These are phyloP conservation scores for Meloidogyne hapla DNA, from an alignment of 1,140 invertebrate species.

Conservation along the genomic window DNA sequence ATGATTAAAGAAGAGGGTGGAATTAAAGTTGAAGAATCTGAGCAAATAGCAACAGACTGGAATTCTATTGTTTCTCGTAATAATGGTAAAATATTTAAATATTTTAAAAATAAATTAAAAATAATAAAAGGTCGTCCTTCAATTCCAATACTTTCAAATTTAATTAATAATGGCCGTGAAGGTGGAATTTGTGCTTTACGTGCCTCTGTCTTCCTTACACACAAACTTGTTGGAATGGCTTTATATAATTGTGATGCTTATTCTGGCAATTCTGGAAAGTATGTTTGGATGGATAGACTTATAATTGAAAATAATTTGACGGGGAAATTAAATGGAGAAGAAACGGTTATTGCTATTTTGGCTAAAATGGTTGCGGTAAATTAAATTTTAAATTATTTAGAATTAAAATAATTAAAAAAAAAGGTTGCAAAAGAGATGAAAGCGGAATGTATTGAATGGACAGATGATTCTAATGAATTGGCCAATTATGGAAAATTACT, in stretches of 20 bases:
- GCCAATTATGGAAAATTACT: not conserved
- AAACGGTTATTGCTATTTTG: conserved; percentile 1
- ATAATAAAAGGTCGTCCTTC: not conserved
- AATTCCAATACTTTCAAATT: not conserved
- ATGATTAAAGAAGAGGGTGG: not conserved
- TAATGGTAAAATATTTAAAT: not conserved
- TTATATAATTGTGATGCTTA: conserved; percentile 6
- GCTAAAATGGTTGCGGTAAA: conserved; percentile 1
- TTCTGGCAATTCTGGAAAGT: not conserved
- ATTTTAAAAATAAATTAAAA: not conserved
- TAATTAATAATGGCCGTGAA: not conserved
- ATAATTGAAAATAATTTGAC: not conserved
- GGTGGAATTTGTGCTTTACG: not conserved
- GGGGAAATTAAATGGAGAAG: not conserved
- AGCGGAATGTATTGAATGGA: not conserved
- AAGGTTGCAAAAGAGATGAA: not conserved
- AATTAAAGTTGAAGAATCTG: not conserved
- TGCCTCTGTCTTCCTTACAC: not conserved
- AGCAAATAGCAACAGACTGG: not conserved
- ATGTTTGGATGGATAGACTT: not conserved
- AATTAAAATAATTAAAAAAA: not conserved
- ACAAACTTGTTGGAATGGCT: not conserved
- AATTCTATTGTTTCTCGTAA: not conserved
- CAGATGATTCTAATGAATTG: not conserved
- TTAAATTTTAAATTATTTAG: not conserved